Percentiles rank a stretch among this genome's conserved stretches.
phyloP scores from a whole-genome alignment of 2,888 invertebrate species.

The Acleris emargana region DNA sequence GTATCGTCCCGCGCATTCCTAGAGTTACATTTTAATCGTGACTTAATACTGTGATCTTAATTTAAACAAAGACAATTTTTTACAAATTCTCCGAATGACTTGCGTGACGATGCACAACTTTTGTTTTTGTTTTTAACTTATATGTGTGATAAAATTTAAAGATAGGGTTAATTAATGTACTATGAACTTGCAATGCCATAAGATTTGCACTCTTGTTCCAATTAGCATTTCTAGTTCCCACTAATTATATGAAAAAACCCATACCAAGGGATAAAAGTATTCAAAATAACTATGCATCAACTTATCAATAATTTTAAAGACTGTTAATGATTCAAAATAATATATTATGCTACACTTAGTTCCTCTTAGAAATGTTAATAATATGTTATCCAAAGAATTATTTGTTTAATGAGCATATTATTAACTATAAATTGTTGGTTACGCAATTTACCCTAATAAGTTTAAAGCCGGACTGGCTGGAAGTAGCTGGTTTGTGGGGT shows the following conservation, averaged over 20 bases:
- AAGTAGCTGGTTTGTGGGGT: slow-evolving; percentile 52
- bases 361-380: slow-evolving; percentile 81
- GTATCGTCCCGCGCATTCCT: slow-evolving; percentile 74
- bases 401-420: slow-evolving; percentile 63
- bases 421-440: slow-evolving; percentile 71
- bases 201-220: slow-evolving; percentile 69
- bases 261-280: slow-evolving; percentile 46
- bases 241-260: slow-evolving; percentile 45
- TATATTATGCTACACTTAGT: slow-evolving; percentile 70
- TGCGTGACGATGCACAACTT: slow-evolving; percentile 67
- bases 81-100: slow-evolving; percentile 75
- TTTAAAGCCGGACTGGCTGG: slow-evolving; percentile 62
- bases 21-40: slow-evolving; percentile 77
- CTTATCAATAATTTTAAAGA: slow-evolving; percentile 50
- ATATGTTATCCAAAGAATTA: slow-evolving; percentile 82
- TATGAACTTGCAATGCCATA: slow-evolving; percentile 74
- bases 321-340: slow-evolving; percentile 52
- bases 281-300: slow-evolving; percentile 52
- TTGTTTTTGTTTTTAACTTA: slow-evolving; percentile 73
- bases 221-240: slow-evolving; percentile 73
- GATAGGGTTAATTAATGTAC: slow-evolving; percentile 68
- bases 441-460: slow-evolving; percentile 68
- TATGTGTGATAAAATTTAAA: slow-evolving; percentile 73
- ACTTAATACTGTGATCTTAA: slow-evolving; percentile 84
- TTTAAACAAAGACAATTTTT: slow-evolving; percentile 79